phyloP scores from a whole-genome alignment of 2,797 vertebrate species.

The Erpetoichthys calabaricus region DNA sequence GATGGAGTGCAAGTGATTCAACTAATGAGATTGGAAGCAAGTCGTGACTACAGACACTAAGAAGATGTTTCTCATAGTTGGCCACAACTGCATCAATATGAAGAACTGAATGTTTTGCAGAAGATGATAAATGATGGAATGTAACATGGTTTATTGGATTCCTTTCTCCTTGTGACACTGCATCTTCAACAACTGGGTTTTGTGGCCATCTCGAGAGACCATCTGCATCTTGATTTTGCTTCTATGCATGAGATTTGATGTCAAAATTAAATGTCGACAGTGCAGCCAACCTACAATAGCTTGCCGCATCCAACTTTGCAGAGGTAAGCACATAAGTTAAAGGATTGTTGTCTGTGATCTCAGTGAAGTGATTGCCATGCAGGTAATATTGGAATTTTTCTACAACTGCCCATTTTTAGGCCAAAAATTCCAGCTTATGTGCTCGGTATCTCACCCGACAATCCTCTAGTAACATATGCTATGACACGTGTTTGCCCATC shows the following conservation, averaged over 20 bases:
- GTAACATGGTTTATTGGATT: background rate
- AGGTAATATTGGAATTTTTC: background rate
- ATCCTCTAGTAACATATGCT: background rate
- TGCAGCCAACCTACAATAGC: background rate
- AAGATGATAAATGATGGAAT: background rate
- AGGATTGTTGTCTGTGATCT: background rate
- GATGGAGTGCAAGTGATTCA: background rate
- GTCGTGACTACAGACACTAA: background rate
- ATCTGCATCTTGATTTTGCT: background rate
- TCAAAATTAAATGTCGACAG: constrained; percentile 1
- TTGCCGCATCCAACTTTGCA: too few relatives aligned
- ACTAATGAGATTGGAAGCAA: background rate
- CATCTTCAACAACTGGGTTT: background rate
- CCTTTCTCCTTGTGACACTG: background rate
- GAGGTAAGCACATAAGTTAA: too few relatives aligned
- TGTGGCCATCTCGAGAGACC: background rate
- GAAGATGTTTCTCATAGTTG: background rate
- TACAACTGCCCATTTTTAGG: too few relatives aligned
- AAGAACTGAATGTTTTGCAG: background rate
- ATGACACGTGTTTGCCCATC: background rate
- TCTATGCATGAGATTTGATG: too few relatives aligned
- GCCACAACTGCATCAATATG: background rate
- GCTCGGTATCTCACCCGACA: background rate
- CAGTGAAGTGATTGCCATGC: background rate
- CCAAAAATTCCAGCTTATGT: too few relatives aligned